Conservation (phyloP, 2,797 vertebrate species). For the Halcyon chelicuti region DNA sequence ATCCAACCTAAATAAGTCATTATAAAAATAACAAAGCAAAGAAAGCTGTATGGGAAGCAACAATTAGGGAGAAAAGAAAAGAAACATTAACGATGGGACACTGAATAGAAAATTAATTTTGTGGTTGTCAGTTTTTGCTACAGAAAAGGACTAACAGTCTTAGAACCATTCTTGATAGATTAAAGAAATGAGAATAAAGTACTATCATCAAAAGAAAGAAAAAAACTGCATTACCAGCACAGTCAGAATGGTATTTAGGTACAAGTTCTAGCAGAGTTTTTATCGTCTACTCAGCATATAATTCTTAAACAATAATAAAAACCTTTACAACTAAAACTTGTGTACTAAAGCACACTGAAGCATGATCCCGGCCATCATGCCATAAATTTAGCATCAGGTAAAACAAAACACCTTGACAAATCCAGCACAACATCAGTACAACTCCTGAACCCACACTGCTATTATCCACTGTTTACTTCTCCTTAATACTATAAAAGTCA, state of each 20-base stretch:
- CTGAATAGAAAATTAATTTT: background rate
- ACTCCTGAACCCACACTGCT: background rate
- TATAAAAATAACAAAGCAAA: conserved; percentile 6
- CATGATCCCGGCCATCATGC: background rate
- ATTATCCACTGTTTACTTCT: background rate
- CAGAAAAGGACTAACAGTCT: background rate
- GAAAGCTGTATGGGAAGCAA: background rate
- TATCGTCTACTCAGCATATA: background rate
- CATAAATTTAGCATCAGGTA: background rate
- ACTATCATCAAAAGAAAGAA: background rate
- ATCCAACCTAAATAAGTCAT: background rate
- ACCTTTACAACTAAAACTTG: background rate
- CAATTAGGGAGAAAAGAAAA: background rate
- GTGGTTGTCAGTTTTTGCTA: background rate
- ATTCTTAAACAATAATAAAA: background rate
- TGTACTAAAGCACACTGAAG: background rate
- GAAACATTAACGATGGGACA: background rate
- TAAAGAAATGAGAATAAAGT: conserved; percentile 17
- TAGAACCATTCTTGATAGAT: background rate
- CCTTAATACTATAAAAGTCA: background rate
- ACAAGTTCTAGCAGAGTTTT: background rate
- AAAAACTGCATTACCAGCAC: background rate
- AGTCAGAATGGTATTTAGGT: background rate
- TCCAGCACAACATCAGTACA: background rate
- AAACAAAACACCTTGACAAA: background rate